These are phyloP conservation scores for Probosciger aterrimus DNA, from an alignment of 2,113 vertebrate genomes.

Conservation along the genomic window DNA sequence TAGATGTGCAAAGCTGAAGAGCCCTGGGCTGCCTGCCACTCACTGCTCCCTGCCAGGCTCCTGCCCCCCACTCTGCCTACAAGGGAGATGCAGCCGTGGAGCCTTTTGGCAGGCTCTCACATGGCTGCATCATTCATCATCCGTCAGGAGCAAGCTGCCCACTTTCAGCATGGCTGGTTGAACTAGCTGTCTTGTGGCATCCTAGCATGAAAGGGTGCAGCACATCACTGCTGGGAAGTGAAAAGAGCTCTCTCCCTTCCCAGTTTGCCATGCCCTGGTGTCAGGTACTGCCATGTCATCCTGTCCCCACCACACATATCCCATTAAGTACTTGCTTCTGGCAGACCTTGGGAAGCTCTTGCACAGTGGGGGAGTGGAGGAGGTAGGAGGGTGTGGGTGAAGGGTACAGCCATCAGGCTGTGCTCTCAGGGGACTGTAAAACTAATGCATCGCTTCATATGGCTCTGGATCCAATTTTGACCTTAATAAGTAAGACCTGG, in stretches of 20 bases:
- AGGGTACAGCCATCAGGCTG: neutral
- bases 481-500: neutral
- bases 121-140: neutral
- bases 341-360: neutral
- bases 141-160: neutral
- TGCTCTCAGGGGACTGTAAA: neutral
- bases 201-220: neutral
- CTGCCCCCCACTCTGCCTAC: neutral
- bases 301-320: accelerated
- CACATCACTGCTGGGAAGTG: neutral
- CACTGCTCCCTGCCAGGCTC: neutral
- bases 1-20: neutral
- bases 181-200: neutral
- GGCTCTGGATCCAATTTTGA: neutral
- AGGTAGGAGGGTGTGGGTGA: neutral
- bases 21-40: neutral
- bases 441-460: neutral
- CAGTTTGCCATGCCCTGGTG: neutral
- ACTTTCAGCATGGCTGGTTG: neutral
- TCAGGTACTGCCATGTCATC: neutral
- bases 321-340: neutral
- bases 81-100: neutral
- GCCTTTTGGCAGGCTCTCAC: neutral
- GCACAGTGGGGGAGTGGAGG: accelerated
- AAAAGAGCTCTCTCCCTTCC: neutral